Evolutionary conservation across 2,888 invertebrate genomes (phyloP).

Genomic region (Caenorhabditis uteleia): DNA sequence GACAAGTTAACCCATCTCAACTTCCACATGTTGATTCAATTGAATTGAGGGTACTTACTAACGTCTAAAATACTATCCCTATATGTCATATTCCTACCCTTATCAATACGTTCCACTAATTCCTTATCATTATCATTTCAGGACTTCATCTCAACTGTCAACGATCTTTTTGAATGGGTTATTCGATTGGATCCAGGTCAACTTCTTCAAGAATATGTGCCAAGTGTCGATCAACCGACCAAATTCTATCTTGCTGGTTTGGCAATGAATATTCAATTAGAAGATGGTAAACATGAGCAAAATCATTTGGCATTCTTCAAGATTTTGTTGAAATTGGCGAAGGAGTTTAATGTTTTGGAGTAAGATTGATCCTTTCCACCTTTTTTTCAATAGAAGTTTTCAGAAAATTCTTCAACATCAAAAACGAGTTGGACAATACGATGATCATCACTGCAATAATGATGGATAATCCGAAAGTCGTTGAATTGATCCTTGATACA

Average conservation of each 20-base stretch:
- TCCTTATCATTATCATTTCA: conserved; percentile 10
- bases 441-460: conserved; percentile 15
- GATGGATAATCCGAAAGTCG: conserved; percentile 12
- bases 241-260: conserved; percentile 16
- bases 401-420: conserved; percentile 16
- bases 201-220: conserved; percentile 12
- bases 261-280: conserved; percentile 20
- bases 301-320: conserved; percentile 33
- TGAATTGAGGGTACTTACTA: no score
- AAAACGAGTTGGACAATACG: conserved; percentile 11
- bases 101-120: neutral
- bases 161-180: conserved; percentile 32
- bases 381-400: no score
- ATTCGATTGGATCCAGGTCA: conserved; percentile 25
- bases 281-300: conserved; percentile 15
- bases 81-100: neutral
- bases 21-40: no score
- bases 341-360: conserved; percentile 23
- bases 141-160: conserved; percentile 25
- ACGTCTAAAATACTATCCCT: no score
- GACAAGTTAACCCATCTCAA: no score
- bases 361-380: no score
- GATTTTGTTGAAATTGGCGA: conserved; percentile 20
- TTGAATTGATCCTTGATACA: conserved; percentile 20
- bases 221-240: conserved; percentile 2